A percentile compares a stretch with the other conserved stretches of the same genome.
Evolutionary conservation across 2,113 vertebrate species (phyloP).

Genomic region (Podarcis muralis): DNA sequence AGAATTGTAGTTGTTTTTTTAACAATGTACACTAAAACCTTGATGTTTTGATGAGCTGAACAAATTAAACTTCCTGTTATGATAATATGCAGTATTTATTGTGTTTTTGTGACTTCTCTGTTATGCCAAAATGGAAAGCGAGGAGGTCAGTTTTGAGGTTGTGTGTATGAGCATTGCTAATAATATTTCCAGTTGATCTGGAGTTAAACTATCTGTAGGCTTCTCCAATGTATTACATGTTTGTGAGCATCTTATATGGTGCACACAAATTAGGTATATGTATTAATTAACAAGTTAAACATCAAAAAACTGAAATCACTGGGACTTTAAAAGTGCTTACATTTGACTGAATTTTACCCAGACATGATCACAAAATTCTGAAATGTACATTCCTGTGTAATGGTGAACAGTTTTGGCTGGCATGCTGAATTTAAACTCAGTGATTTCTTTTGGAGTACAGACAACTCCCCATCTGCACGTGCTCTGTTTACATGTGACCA

Average conservation of each 20-base stretch:
- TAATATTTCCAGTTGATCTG: conserved; percentile 36
- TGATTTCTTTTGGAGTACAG: background rate
- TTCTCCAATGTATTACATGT: background rate
- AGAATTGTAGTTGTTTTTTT: conserved; percentile 21
- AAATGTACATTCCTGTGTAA: background rate
- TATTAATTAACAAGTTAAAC: background rate
- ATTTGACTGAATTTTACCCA: too few relatives aligned
- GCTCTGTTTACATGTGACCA: too few relatives aligned
- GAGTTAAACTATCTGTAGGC: background rate
- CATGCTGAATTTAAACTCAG: background rate
- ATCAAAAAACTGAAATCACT: background rate
- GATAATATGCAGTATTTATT: background rate
- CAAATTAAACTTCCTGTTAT: conserved; percentile 34
- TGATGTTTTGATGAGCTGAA: conserved; percentile 34
- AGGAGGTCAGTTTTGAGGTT: conserved; percentile 38
- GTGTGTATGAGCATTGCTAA: conserved; percentile 30
- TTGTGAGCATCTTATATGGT: background rate
- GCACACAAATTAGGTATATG: background rate
- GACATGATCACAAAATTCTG: background rate
- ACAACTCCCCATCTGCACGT: too few relatives aligned
- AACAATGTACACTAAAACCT: conserved; percentile 14
- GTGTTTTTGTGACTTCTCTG: background rate
- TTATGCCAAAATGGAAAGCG: background rate
- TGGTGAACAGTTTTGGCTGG: background rate
- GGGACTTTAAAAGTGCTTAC: background rate